phyloP scores from a whole-genome alignment of 23 tunicate species.

The Ascidia mentula region DNA sequence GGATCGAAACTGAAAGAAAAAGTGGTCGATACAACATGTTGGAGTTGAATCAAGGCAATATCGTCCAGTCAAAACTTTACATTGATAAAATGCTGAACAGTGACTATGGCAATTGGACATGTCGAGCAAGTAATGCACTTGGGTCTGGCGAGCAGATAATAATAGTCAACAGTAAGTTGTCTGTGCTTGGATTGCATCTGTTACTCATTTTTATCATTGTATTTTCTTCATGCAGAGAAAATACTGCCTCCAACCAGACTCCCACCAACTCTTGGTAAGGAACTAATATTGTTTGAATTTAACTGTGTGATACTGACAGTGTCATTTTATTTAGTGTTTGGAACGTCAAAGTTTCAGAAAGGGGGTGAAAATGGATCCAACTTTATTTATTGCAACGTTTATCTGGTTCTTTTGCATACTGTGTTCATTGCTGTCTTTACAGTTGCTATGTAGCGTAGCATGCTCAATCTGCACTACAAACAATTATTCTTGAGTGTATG shows the following conservation, averaged over 20 bases:
- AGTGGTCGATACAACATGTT: slow-evolving; percentile 11
- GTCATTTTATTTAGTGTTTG: background rate
- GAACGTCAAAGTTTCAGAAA: background rate
- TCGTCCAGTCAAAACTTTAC: slow-evolving; percentile 29
- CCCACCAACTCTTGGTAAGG: slow-evolving; percentile 23
- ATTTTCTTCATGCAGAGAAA: background rate
- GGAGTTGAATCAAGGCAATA: slow-evolving; percentile 22
- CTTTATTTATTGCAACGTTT: background rate
- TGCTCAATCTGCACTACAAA: too few species aligned
- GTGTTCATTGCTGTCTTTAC: background rate
- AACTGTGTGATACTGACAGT: background rate
- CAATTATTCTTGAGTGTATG: background rate
- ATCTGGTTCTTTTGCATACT: background rate
- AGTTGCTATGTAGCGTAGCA: background rate
- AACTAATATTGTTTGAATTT: background rate
- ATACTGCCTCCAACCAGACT: slow-evolving; percentile 14
- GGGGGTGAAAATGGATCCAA: background rate
- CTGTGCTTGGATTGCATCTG: background rate
- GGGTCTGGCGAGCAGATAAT: slow-evolving; percentile 19
- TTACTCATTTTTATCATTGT: background rate
- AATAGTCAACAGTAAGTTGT: slow-evolving; percentile 29
- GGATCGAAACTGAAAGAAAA: background rate
- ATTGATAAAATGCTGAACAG: background rate
- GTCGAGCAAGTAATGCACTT: slow-evolving; percentile 32
- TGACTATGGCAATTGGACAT: slow-evolving; percentile 49